Conservation (phyloP, 1,140 invertebrate species). For the Drosophila arawakana region DNA sequence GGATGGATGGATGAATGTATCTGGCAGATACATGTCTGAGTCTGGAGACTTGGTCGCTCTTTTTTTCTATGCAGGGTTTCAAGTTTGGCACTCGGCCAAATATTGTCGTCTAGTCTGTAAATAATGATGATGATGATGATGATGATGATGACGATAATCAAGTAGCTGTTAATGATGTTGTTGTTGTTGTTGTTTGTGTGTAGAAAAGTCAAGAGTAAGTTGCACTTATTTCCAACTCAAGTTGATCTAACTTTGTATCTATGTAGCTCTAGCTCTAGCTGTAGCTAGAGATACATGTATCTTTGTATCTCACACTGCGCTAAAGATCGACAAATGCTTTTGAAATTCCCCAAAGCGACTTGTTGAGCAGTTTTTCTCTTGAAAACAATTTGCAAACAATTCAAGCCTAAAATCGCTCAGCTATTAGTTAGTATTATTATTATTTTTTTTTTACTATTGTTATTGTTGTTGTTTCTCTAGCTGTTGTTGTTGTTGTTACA, state of each 20-base stretch:
- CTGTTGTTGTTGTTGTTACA: slow-evolving; percentile 41
- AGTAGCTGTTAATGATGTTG: not conserved
- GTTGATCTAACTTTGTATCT: slow-evolving; percentile 7
- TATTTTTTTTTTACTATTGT: slow-evolving; percentile 49
- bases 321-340: slow-evolving; percentile 37
- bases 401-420: slow-evolving; percentile 66
- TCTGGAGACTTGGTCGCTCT: slow-evolving; percentile 35
- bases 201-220: slow-evolving; percentile 1
- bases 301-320: not conserved
- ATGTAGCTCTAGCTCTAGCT: not conserved
- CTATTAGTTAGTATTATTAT: slow-evolving; percentile 38
- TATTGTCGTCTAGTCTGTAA: slow-evolving; percentile 52
- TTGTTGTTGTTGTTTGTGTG: slow-evolving; percentile 8
- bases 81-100: slow-evolving; percentile 66
- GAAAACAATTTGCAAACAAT: slow-evolving; percentile 44
- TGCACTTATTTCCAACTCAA: slow-evolving; percentile 5
- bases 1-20: slow-evolving; percentile 8
- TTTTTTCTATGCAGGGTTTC: slow-evolving; percentile 54
- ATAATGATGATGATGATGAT: slow-evolving; percentile 7
- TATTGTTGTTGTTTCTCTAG: slow-evolving; percentile 34
- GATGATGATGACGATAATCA: not conserved
- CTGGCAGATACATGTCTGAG: slow-evolving; percentile 33
- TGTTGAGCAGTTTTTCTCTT: slow-evolving; percentile 24
- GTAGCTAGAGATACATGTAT: not conserved
- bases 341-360: slow-evolving; percentile 13